A percentile compares a stretch with the other conserved stretches of the same genome.
Evolutionary conservation across 2,888 invertebrate genomes (phyloP).

Genomic region (Sinotaia quadrata): DNA sequence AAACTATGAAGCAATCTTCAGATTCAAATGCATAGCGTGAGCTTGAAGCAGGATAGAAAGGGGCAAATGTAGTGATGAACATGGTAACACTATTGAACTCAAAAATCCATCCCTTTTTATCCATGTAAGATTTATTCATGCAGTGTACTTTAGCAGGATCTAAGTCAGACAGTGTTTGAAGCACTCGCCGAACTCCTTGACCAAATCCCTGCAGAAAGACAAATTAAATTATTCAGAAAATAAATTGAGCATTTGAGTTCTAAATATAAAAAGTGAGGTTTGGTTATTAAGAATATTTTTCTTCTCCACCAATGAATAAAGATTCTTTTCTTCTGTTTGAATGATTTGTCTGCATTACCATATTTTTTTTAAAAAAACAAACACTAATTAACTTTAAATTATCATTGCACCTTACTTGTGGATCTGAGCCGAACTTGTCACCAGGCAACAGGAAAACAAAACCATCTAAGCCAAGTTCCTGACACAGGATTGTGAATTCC

Average conservation of each 20-base stretch:
- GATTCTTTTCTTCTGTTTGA: no score
- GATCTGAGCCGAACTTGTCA: slow-evolving; percentile 41
- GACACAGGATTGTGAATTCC: slow-evolving; percentile 54
- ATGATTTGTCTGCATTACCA: no score
- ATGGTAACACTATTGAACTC: slow-evolving; percentile 61
- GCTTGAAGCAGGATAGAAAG: slow-evolving; percentile 59
- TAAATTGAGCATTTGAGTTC: background rate
- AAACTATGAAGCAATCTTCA: slow-evolving; percentile 55
- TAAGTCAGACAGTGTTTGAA: slow-evolving; percentile 50
- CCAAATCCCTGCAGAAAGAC: slow-evolving; percentile 54
- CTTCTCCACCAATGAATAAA: no score
- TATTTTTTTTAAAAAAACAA: no score
- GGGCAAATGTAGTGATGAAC: slow-evolving; percentile 67
- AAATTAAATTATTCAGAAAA: background rate
- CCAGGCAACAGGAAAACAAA: slow-evolving; percentile 59
- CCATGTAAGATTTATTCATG: slow-evolving; percentile 56
- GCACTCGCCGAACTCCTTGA: slow-evolving; percentile 47
- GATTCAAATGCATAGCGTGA: slow-evolving; percentile 56
- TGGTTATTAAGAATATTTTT: no score
- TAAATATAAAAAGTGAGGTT: no score
- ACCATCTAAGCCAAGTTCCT: slow-evolving; percentile 54
- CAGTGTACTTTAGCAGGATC: slow-evolving; percentile 52
- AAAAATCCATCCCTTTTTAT: slow-evolving; percentile 62
- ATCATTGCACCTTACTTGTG: slow-evolving; percentile 53
- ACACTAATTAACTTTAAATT: no score